Evolutionary conservation across 2,888 invertebrate genomes (phyloP), one percentile per base, ranked within the genome.

Genomic region (Epirrhoe alternata): DNA sequence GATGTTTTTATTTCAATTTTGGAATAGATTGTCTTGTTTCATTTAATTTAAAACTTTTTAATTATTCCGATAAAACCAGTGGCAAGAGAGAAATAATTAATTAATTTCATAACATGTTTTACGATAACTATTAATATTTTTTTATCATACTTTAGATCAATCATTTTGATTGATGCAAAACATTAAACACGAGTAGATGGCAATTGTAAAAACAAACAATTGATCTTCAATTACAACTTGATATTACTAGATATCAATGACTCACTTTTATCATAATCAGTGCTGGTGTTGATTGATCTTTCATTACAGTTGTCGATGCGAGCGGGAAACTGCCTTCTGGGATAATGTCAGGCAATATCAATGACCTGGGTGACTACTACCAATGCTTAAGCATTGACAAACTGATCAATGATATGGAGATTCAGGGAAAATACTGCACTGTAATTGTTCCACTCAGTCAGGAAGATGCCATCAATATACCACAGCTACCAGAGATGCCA

Each of bases 341-440:
- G 0, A 50, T 93, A 0, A 24, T 84, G 0, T 69, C 70, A 6
- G 92, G 92, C 0, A 88, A 93, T 60, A 68, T 87, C 42, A 82
- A 85, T 16, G 89, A 90, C 24, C 69, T 91, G 0, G 94, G 94
- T 1, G 87, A 86, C 71, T 90, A 86, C 65, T 75, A 78, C 64
- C 84, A 87, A 76, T 90, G 89, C 58, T 75, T 90, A 35, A 63
- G 64, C 54, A 84, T 86, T 47, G 64, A 84, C 69, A 54, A 79
- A 52, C 7, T 66, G 1, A 53, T 70, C 0, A 56, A 80, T 14
- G 65, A 77, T 14, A 77, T 80, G 69, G 69, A 77, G 0, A 84
- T 93, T 35, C 81, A 88, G 54, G 93, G 93, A 1, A 91, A 94
- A 77, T 93, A 93, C 73, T 91, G 92, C 67, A 79, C 87, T 12